These are phyloP conservation scores for Nebria brevicollis DNA, from an alignment of 2,888 invertebrate genomes.

Conservation along the genomic window DNA sequence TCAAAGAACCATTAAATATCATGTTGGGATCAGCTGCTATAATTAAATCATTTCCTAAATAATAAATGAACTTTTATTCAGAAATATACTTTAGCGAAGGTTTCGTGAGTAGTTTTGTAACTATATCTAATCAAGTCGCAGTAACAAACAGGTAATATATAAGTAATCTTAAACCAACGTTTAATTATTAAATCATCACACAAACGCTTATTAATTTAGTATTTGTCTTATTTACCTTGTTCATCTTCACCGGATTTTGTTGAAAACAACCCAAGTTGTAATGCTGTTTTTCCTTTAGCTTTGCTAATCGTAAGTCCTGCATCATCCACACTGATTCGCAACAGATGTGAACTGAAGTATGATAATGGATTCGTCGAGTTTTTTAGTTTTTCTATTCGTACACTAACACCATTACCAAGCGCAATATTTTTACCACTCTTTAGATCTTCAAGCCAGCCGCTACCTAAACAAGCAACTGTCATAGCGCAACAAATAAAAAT, in stretches of 20 bases:
- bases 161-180: neutral
- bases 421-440: constrained; percentile 19
- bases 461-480: neutral
- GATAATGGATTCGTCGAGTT: constrained; percentile 55
- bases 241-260: constrained; percentile 53
- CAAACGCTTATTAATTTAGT: neutral
- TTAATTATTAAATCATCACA: neutral
- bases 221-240: constrained; percentile 43
- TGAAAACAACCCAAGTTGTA: constrained; percentile 60
- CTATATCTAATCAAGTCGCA: neutral
- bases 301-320: constrained; percentile 66
- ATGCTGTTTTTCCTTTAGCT: constrained; percentile 64
- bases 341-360: constrained; percentile 65
- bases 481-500: constrained; percentile 8
- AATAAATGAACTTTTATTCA: neutral
- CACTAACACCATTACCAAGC: constrained; percentile 53
- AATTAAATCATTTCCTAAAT: neutral
- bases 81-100: neutral
- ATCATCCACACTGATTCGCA: constrained; percentile 68
- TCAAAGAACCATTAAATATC: neutral
- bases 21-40: neutral
- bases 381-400: constrained; percentile 55
- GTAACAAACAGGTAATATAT: neutral
- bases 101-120: neutral
- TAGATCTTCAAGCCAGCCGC: constrained; percentile 26